These are phyloP conservation scores for Malurus leucopterus DNA, from an alignment of 2,797 vertebrate genomes.

Conservation along the genomic window DNA sequence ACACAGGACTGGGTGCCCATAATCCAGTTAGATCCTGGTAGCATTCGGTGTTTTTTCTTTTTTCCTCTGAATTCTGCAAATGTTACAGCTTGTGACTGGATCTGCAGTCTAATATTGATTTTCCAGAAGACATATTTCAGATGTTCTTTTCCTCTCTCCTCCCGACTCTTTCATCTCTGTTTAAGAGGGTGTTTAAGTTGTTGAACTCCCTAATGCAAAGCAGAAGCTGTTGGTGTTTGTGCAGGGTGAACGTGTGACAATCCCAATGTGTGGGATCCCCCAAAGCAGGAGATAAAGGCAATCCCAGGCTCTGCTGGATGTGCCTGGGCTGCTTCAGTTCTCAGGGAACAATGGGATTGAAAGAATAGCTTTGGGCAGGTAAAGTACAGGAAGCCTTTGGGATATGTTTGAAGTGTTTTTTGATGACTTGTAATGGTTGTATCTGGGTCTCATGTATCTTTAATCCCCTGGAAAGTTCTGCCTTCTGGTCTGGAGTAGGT, in stretches of 20 bases:
- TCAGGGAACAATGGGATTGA: not conserved
- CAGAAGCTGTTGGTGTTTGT: not conserved
- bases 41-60: not conserved
- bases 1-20: not conserved
- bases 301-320: not conserved
- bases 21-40: not conserved
- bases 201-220: not conserved
- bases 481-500: not conserved
- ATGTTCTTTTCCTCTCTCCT: not conserved
- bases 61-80: not conserved
- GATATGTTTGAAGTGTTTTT: not conserved
- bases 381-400: slow-evolving; percentile 1
- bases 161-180: not conserved
- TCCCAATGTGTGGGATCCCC: not conserved
- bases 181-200: not conserved
- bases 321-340: not conserved
- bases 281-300: not conserved
- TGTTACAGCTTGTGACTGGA: slow-evolving; percentile 14
- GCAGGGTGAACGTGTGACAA: not conserved
- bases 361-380: slow-evolving; percentile 20
- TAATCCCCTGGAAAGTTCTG: slow-evolving; percentile 44
- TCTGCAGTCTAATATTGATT: not conserved
- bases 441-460: slow-evolving; percentile 45
- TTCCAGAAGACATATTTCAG: not conserved
- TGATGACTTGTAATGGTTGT: slow-evolving; percentile 8